These are phyloP conservation scores for Manacus vitellinus DNA, from an alignment of 2,113 vertebrate genomes.

Conservation along the genomic window DNA sequence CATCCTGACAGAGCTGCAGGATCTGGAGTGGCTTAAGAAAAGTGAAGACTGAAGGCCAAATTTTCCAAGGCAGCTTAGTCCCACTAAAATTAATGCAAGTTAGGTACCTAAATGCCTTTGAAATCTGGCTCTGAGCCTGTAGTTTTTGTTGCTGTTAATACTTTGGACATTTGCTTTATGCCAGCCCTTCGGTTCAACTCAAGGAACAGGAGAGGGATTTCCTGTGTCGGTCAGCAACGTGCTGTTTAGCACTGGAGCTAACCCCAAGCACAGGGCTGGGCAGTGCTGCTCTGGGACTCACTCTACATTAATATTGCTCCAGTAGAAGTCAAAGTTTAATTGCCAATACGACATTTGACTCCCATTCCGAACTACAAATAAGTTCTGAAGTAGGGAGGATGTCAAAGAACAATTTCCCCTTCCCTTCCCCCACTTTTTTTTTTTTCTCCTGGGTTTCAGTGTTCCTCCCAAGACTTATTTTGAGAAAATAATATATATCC, in stretches of 20 bases:
- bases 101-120: slow-evolving; percentile 40
- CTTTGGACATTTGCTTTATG: slow-evolving; percentile 19
- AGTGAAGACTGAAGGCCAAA: background rate
- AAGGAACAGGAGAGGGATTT: slow-evolving; percentile 73
- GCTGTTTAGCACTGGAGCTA: slow-evolving; percentile 66
- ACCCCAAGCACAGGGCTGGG: slow-evolving; percentile 6
- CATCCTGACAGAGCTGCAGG: slow-evolving; percentile 1
- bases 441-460: background rate
- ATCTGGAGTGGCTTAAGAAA: slow-evolving; percentile 27
- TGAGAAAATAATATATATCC: background rate
- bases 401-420: slow-evolving; percentile 7
- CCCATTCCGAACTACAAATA: background rate
- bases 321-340: slow-evolving; percentile 71
- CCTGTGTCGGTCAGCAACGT: slow-evolving; percentile 71
- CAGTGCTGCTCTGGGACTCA: slow-evolving; percentile 6
- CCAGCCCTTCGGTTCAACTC: slow-evolving; percentile 53
- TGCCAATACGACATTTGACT: slow-evolving; percentile 27
- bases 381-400: slow-evolving; percentile 36
- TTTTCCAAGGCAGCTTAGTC: slow-evolving; percentile 10
- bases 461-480: background rate
- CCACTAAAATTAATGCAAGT: background rate
- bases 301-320: slow-evolving; percentile 56
- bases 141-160: slow-evolving; percentile 44
- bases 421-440: background rate
- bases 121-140: slow-evolving; percentile 31